Conservation (phyloP, 2,797 vertebrate genomes). For the Chaunax sp. region DNA sequence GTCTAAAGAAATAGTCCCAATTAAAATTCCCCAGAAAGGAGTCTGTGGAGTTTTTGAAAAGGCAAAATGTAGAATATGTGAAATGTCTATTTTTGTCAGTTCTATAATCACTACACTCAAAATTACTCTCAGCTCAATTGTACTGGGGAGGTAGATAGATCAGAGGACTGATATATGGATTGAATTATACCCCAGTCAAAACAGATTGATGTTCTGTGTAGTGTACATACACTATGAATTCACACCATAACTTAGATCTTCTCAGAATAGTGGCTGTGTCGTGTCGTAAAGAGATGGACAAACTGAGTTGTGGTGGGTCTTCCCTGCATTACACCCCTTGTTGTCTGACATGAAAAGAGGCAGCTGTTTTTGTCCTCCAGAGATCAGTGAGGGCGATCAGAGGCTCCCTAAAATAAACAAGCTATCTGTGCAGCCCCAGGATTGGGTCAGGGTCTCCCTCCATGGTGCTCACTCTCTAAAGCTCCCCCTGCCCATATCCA, state of each 20-base stretch:
- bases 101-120: not conserved
- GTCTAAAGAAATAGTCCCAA: slow-evolving; percentile 22
- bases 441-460: slow-evolving; percentile 65
- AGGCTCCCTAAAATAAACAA: slow-evolving; percentile 80
- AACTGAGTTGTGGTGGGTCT: slow-evolving; percentile 5
- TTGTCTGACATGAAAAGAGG: slow-evolving; percentile 62
- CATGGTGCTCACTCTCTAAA: slow-evolving; percentile 50
- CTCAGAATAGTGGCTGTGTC: not conserved
- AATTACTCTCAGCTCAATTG: not conserved
- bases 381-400: slow-evolving; percentile 61
- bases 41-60: slow-evolving; percentile 21
- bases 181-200: not conserved
- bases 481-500: slow-evolving; percentile 57
- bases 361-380: slow-evolving; percentile 77
- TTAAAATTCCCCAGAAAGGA: slow-evolving; percentile 39
- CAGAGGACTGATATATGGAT: slow-evolving; percentile 1
- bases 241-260: not conserved
- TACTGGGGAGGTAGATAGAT: not conserved
- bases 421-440: slow-evolving; percentile 58
- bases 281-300: not conserved
- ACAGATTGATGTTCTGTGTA: not conserved
- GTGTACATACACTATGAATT: not conserved
- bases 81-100: too few relatives aligned
- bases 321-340: slow-evolving; percentile 27
- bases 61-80: too few relatives aligned